A percentile compares a stretch with the other conserved stretches of the same genome.
These are phyloP conservation scores for Crotophaga sulcirostris DNA, from an alignment of 2,113 vertebrate genomes.

Conservation along the genomic window DNA sequence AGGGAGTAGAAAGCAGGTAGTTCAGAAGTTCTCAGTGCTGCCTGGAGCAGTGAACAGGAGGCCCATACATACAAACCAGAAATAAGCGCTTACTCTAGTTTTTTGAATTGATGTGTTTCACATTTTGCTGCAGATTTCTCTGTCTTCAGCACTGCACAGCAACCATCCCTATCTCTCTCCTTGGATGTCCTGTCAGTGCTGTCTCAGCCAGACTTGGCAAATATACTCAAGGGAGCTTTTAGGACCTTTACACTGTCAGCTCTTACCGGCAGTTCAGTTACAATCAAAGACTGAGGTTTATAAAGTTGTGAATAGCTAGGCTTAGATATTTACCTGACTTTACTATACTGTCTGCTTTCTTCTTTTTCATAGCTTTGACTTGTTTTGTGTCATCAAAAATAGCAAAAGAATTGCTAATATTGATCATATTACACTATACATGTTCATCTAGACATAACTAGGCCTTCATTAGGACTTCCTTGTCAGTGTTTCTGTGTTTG, in stretches of 20 bases:
- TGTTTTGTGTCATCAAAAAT: not conserved
- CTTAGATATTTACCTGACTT: not conserved
- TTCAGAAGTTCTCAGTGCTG: not conserved
- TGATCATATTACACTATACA: not conserved
- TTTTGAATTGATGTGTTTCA: not conserved
- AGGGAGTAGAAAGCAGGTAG: not conserved
- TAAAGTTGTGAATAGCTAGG: not conserved
- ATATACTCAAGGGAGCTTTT: not conserved
- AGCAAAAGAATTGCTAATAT: not conserved
- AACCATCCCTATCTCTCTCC: not conserved
- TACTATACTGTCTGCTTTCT: not conserved
- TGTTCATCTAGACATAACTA: not conserved
- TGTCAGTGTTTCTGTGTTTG: not conserved
- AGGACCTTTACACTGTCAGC: not conserved
- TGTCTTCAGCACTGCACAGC: not conserved
- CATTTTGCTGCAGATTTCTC: not conserved
- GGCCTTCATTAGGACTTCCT: not conserved
- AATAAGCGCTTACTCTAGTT: not conserved
- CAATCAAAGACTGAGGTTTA: not conserved
- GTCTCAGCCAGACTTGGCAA: not conserved
- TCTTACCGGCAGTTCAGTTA: not conserved
- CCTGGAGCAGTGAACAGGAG: not conserved
- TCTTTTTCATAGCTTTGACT: not conserved
- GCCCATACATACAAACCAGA: not conserved
- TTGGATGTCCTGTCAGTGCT: not conserved